These are phyloP conservation scores for Drosophila lacicola DNA, from an alignment of 2,888 invertebrate genomes.

Conservation along the genomic window DNA sequence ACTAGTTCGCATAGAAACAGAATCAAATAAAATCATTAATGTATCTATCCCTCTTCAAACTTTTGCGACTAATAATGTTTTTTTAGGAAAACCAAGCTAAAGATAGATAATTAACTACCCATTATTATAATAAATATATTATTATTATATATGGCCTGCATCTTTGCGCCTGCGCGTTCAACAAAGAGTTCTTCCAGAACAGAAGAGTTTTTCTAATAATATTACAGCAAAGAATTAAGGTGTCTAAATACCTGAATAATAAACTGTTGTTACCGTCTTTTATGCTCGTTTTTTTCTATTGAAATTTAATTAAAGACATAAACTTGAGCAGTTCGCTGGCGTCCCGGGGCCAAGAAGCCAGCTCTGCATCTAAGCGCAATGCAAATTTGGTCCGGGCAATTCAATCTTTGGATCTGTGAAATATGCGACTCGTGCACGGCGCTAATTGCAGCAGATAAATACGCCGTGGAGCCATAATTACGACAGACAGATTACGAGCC, in stretches of 20 bases:
- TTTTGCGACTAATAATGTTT: too few species aligned
- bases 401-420: conserved; percentile 73
- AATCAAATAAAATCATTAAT: too few species aligned
- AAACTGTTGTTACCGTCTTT: background rate
- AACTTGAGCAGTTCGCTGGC: conserved; percentile 23
- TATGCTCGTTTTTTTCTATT: background rate
- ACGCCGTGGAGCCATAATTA: conserved; percentile 78
- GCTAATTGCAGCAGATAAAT: conserved; percentile 82
- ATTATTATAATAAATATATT: too few species aligned
- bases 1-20: too few species aligned
- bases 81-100: too few species aligned
- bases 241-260: conserved; percentile 10
- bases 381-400: conserved; percentile 62
- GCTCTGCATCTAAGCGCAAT: conserved; percentile 42
- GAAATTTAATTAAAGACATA: conserved; percentile 58
- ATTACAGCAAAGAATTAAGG: background rate
- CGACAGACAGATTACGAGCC: conserved; percentile 78
- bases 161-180: background rate
- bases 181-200: background rate
- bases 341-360: conserved; percentile 15
- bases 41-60: too few species aligned
- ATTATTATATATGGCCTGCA: background rate
- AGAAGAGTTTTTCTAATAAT: background rate
- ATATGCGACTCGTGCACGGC: conserved; percentile 70
- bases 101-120: too few species aligned